Percentiles rank a stretch among this genome's conserved stretches.
Conservation (phyloP, 2,113 vertebrate species). For the Polyodon spathula region DNA sequence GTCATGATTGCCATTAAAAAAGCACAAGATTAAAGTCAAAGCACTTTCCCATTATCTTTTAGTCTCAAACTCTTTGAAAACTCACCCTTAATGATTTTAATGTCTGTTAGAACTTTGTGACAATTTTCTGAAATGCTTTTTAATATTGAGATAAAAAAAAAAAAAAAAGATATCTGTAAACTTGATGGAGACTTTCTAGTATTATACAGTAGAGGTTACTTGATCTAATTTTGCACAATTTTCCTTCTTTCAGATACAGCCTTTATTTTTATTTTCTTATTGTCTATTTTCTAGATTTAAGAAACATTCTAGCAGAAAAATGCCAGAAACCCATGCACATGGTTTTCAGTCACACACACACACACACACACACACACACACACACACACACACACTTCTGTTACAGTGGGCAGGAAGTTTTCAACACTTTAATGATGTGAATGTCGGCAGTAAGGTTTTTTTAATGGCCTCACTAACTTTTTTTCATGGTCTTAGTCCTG, state of each 20-base stretch:
- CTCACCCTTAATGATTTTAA: constrained; percentile 60
- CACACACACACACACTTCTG: too few species aligned
- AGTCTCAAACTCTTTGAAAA: constrained; percentile 61
- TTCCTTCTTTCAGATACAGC: constrained; percentile 33
- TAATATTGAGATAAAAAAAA: constrained; percentile 57
- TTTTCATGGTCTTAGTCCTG: too few species aligned
- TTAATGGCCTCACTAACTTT: too few species aligned
- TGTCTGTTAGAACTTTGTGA: constrained; percentile 64
- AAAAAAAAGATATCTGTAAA: constrained; percentile 46
- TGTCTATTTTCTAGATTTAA: too few species aligned
- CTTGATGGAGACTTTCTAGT: constrained; percentile 48
- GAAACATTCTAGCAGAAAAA: too few species aligned
- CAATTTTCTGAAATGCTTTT: constrained; percentile 62
- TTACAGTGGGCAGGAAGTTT: too few species aligned
- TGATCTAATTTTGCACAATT: constrained; percentile 53
- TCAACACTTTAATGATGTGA: too few species aligned
- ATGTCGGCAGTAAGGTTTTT: too few species aligned
- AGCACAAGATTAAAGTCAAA: constrained; percentile 52
- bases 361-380: too few species aligned
- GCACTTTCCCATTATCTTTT: constrained; percentile 64
- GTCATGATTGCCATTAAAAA: constrained; percentile 55
- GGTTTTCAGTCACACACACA: too few species aligned
- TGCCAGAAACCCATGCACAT: too few species aligned
- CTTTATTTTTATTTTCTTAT: constrained; percentile 39
- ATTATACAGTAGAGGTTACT: constrained; percentile 47